These are phyloP conservation scores for Onychomys arenicola DNA, from an alignment of 2,797 vertebrate species.

Conservation along the genomic window DNA sequence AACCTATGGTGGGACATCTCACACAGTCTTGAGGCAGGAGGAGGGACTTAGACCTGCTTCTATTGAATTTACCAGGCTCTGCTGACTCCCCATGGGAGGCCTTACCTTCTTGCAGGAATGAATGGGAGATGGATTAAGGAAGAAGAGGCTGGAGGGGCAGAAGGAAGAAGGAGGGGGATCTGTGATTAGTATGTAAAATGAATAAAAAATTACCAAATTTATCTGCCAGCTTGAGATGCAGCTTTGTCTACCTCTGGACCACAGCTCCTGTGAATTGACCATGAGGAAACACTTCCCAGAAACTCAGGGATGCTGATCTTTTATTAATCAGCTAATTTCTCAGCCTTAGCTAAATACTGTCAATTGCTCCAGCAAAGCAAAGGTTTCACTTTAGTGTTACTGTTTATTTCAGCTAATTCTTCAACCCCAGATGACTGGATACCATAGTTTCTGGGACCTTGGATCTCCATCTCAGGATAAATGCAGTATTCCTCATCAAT, in stretches of 20 bases:
- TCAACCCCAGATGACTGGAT: not conserved
- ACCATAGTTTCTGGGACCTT: not conserved
- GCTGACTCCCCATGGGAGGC: too few species aligned
- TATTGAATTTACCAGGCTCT: too few species aligned
- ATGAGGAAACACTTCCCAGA: not conserved
- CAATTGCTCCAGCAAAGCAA: not conserved
- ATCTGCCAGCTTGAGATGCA: not conserved
- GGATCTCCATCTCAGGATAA: not conserved
- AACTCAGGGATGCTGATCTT: too few species aligned
- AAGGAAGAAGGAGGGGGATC: too few species aligned
- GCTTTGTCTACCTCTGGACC: not conserved
- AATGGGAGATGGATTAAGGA: too few species aligned
- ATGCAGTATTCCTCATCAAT: not conserved
- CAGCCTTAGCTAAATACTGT: not conserved
- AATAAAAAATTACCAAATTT: not conserved
- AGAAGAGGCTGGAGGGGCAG: too few species aligned
- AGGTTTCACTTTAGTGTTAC: not conserved
- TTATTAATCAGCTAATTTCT: not conserved
- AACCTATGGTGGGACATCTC: too few species aligned
- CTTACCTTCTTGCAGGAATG: too few species aligned
- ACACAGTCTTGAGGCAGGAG: too few species aligned
- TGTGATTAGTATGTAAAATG: too few species aligned
- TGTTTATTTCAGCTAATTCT: not conserved
- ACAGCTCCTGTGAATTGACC: not conserved
- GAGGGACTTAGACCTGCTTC: too few species aligned